Base-by-base conservation (phyloP, 2,888 invertebrate species). In the Craniophora ligustri region DNA sequence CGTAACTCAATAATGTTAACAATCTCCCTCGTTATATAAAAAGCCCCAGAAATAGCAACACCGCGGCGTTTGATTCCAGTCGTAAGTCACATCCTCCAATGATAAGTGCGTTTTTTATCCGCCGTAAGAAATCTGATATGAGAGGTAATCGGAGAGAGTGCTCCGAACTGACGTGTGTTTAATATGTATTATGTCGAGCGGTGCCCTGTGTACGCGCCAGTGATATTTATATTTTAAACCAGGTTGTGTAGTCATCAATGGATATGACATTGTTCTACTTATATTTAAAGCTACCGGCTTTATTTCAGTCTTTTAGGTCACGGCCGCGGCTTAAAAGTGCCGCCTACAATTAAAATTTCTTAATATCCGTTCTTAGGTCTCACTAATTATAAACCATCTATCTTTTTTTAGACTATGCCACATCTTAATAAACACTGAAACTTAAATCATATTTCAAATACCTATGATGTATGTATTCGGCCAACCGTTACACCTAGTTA, bases 111-210 rank as follows among this genome's bases (percentile, higher is more conserved):
- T 76, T 70, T 76, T 74, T 74, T 67, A 70, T 76, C 65, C 65
- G 46, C 58, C 60, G 57, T 67, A 76, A 79, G 75, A 73, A 76
- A 79, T 81, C 73, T 75, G 82, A 78, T 76, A 79, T 78, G 81
- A 80, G 77, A 72, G 64, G 81, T 75, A 81, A 81, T 81, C 81
- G 68, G 69, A 47, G 77, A 75, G 81, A 81, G 81, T 81, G 81
- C 76, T 70, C 67, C 67, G 56, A 55, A 46, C 51, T 66, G 65
- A 64, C 50, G 65, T 64, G 56, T 49, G 67, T 68, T 78, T 81
- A 78, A 81, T 79, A 75, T 79, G 76, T 78, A 78, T 78, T 75
- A 78, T 76, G 54, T 76, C 68, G 71, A 74, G 67, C 68, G 66
- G 68, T 59, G 68, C 35, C 34, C 23, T 71, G 73, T 67, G 57